Percentiles rank a stretch among this genome's conserved stretches.
Conservation (phyloP, 1,140 invertebrate genomes). For the Monomorium pharaonis region DNA sequence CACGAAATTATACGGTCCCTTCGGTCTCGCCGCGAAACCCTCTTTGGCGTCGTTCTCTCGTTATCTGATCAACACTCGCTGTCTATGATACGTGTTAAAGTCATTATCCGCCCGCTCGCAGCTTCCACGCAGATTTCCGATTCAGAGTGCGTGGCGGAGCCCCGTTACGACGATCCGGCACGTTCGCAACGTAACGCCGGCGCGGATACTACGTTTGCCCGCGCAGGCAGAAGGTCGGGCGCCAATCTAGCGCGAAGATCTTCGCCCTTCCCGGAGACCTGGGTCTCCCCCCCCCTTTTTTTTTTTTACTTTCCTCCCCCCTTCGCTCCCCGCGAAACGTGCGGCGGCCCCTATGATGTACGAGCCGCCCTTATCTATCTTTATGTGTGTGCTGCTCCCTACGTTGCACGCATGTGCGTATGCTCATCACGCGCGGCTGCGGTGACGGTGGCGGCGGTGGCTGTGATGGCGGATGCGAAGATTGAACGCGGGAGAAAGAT, state of each 20-base stretch:
- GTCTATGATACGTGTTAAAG: constrained; percentile 40
- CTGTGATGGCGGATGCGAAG: constrained; percentile 38
- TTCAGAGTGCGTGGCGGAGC: constrained; percentile 36
- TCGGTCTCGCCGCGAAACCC: neutral
- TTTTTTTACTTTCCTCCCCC: neutral
- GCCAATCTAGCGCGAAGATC: constrained; percentile 70
- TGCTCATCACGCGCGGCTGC: constrained; percentile 72
- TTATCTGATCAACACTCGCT: constrained; percentile 41
- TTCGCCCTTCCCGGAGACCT: constrained; percentile 46
- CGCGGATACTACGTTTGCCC: neutral
- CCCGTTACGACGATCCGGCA: constrained; percentile 44
- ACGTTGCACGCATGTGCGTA: constrained; percentile 64
- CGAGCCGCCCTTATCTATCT: constrained; percentile 74
- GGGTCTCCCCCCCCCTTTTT: neutral
- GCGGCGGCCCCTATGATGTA: constrained; percentile 71
- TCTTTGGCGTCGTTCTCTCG: neutral
- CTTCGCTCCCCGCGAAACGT: neutral
- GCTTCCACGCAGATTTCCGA: constrained; percentile 50
- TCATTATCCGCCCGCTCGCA: constrained; percentile 40
- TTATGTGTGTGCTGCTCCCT: constrained; percentile 62
- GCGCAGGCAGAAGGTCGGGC: constrained; percentile 20
- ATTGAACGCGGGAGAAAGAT: constrained; percentile 45
- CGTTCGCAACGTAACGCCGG: neutral
- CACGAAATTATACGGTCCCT: neutral
- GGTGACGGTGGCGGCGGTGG: constrained; percentile 66